These are phyloP conservation scores for Pristionchus arcanus DNA, from an alignment of 2,888 invertebrate genomes.

Conservation along the genomic window DNA sequence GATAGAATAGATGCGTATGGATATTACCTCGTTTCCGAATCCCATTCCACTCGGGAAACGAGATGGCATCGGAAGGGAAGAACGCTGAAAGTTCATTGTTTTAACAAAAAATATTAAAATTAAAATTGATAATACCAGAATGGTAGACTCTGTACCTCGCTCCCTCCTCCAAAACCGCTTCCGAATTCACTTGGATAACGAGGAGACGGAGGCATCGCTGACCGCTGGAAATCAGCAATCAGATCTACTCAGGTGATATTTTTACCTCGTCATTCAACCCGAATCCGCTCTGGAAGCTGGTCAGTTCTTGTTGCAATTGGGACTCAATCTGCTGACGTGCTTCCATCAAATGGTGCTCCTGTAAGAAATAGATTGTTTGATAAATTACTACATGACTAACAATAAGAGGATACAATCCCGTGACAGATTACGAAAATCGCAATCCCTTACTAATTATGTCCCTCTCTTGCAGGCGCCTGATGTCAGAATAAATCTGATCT, in stretches of 20 bases:
- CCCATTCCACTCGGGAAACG: neutral
- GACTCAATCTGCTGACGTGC: conserved; percentile 64
- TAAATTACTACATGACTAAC: no score
- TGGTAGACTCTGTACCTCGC: neutral
- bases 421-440: no score
- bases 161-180: neutral
- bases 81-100: neutral
- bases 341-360: conserved; percentile 65
- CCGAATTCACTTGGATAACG: neutral
- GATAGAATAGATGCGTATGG: neutral
- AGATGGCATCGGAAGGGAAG: neutral
- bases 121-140: neutral
- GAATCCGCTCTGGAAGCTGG: conserved; percentile 60
- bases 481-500: no score
- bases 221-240: neutral
- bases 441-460: no score
- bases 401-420: no score
- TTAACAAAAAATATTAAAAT: neutral
- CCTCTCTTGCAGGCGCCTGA: no score
- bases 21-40: neutral
- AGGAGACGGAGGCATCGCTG: neutral
- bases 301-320: conserved; percentile 64
- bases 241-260: neutral
- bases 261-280: conserved; percentile 3
- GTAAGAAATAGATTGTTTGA: conserved; percentile 17